Evolutionary conservation across 2,113 vertebrate species (phyloP).

Genomic region (Eurystomus gularis): DNA sequence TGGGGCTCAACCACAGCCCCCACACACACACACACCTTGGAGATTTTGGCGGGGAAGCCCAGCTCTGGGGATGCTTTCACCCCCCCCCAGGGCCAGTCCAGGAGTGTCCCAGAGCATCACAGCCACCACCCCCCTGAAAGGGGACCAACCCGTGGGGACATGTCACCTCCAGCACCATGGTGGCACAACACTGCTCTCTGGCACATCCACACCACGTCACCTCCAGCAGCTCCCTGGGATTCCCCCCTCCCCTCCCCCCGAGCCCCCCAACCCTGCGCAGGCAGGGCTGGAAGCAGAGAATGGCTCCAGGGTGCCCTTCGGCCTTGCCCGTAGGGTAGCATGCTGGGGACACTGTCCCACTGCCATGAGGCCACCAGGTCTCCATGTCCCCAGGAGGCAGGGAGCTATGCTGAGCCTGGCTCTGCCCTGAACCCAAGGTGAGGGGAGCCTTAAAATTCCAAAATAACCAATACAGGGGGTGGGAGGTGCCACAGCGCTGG

Average conservation of each 20-base stretch:
- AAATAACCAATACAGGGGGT: fast-evolving
- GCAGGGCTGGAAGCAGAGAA: background rate
- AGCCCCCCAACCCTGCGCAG: fast-evolving
- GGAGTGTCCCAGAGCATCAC: background rate
- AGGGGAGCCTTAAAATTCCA: background rate
- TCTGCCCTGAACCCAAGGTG: background rate
- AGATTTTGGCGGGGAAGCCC: background rate
- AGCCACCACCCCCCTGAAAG: no score
- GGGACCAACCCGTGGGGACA: background rate
- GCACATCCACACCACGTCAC: fast-evolving
- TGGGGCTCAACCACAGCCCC: background rate
- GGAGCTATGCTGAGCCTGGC: fast-evolving
- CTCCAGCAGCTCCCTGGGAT: background rate
- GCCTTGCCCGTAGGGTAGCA: background rate
- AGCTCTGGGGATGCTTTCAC: background rate
- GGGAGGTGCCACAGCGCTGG: no score
- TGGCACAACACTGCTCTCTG: background rate
- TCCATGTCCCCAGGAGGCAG: background rate
- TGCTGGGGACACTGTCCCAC: background rate
- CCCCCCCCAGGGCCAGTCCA: fast-evolving
- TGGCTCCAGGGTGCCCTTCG: background rate
- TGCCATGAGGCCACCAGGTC: background rate
- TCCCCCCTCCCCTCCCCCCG: background rate
- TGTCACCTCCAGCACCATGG: fast-evolving
- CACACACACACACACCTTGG: no score